These are phyloP conservation scores for Zalophus californianus DNA, from an alignment of 2,797 vertebrate genomes.

Conservation along the genomic window DNA sequence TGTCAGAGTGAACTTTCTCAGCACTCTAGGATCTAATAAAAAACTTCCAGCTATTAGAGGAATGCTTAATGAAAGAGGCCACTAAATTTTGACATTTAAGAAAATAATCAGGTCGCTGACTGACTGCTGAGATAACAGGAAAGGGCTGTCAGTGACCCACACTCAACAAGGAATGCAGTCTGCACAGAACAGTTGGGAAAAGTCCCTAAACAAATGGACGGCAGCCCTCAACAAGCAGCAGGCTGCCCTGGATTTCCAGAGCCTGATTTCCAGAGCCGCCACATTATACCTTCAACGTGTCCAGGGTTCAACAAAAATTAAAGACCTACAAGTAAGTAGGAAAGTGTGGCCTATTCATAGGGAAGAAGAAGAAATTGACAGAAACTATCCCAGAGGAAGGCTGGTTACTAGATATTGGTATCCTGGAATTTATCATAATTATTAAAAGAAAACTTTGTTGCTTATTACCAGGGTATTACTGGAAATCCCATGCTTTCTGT, in stretches of 20 bases:
- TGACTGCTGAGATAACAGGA: not conserved
- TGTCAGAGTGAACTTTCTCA: not conserved
- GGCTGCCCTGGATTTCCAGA: not conserved
- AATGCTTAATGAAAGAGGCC: conserved; percentile 30
- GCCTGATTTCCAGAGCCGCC: not conserved
- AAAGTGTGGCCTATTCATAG: not conserved
- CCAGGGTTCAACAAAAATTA: not conserved
- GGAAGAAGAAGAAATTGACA: not conserved
- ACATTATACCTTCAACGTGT: not conserved
- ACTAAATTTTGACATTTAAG: not conserved
- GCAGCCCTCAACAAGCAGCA: not conserved
- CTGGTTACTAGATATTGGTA: not conserved
- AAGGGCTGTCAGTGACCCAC: not conserved
- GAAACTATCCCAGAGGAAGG: not conserved
- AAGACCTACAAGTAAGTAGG: not conserved
- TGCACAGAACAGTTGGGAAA: not conserved
- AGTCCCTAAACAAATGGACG: not conserved
- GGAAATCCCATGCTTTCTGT: not conserved
- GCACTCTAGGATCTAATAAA: not conserved
- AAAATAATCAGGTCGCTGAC: not conserved
- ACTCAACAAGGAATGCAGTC: not conserved
- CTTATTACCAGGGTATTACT: not conserved
- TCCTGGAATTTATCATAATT: not conserved
- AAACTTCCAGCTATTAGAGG: not conserved
- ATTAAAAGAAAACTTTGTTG: conserved; percentile 28